Base-by-base conservation (phyloP, 2,888 invertebrate genomes). In the Cerceris ruficornis region DNA sequence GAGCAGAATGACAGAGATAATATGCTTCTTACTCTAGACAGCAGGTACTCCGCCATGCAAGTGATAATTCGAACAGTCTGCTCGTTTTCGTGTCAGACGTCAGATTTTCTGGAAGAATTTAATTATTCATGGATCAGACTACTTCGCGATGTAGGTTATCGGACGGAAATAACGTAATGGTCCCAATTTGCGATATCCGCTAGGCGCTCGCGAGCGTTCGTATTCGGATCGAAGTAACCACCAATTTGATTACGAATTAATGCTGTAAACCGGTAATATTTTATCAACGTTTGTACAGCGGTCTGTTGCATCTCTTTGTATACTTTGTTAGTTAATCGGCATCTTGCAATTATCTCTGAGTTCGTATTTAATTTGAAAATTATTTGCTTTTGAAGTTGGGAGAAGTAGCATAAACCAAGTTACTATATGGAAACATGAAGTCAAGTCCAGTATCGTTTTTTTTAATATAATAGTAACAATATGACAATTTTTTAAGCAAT, bases 71-170 rank as follows among this genome's bases (percentile, higher is more conserved):
- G 88, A 88, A 86, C 87, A 88, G 90, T 90, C 91, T 90, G 88
- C 88, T 88, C 86, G 88, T 88, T 90, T 90, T 90, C 90, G 85
- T 89, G 90, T 90, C 90, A 89, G 84, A 87, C 88, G 90, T 91
- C 91, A 90, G 88, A 90, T 91, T 91, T 90, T 89, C 90, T 86
- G 82, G 85, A 86, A 87, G 85, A 86, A 82, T 86, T 90, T 81
- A 91, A 82, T 92, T 91, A 92, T 91, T 91, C 89, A 91, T 84
- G 81, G 83, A 81, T 87, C 88, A 89, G 88, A 88, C 86, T 81
- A 85, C 82, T 80, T 82, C 78, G 83, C 85, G 86, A 91, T 90
- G 87, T 91, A 88, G 91, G 91, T 91, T 91, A 91, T 87, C 86
- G 86, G 85, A 89, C 88, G 84, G 83, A 90, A 91, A 91, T 91